phyloP scores from a whole-genome alignment of 2,797 vertebrate genomes.

The Enteromius anoplus region DNA sequence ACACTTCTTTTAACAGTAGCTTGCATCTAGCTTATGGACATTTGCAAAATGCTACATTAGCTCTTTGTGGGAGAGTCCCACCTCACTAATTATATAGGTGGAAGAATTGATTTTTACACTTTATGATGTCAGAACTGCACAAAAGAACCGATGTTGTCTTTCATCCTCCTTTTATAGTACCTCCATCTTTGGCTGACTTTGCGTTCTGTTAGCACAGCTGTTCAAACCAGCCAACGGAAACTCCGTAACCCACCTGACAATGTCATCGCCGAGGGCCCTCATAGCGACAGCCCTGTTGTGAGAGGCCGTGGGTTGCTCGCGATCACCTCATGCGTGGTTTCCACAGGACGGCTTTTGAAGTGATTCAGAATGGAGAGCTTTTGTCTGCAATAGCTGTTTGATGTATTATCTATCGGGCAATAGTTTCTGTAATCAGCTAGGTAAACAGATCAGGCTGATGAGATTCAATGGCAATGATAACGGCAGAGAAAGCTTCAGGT shows the following conservation, averaged over 20 bases:
- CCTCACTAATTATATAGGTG: constrained; percentile 12
- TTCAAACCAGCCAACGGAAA: constrained; percentile 23
- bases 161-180: constrained; percentile 29
- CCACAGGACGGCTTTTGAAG: constrained; percentile 33
- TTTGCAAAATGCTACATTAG: not conserved
- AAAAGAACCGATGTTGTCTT: constrained; percentile 25
- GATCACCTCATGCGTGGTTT: not conserved
- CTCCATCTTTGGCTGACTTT: not conserved
- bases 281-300: constrained; percentile 3
- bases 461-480: constrained; percentile 9
- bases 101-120: constrained; percentile 19
- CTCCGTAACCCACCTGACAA: constrained; percentile 21
- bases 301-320: not conserved
- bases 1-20: not conserved
- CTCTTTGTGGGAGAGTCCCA: constrained; percentile 23
- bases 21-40: not conserved
- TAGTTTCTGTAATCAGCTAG: constrained; percentile 28
- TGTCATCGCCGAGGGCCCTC: constrained; percentile 16
- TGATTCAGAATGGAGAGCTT: constrained; percentile 30
- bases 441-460: constrained; percentile 25
- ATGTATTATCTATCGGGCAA: constrained; percentile 33
- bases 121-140: constrained; percentile 14
- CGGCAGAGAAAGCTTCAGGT: constrained; percentile 11
- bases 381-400: constrained; percentile 42
- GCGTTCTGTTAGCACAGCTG: constrained; percentile 41